A percentile compares a stretch with the other conserved stretches of the same genome.
Conservation (phyloP, 2,888 invertebrate species). For the Cotesia congregata region DNA sequence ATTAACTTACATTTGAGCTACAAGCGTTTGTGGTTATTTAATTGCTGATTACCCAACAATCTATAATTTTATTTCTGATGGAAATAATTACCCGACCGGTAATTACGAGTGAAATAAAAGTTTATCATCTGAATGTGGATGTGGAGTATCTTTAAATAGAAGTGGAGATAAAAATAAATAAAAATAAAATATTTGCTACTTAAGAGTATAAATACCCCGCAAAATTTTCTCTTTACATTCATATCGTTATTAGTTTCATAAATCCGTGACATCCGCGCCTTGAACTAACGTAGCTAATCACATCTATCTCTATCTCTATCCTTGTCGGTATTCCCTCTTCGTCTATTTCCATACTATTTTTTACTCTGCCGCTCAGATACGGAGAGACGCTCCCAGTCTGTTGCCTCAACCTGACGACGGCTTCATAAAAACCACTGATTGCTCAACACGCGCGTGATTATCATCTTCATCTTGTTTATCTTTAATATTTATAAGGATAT, state of each 20-base stretch:
- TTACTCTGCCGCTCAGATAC: background rate
- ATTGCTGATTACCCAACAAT: background rate
- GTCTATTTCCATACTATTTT: background rate
- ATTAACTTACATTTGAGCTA: background rate
- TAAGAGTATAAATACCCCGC: background rate
- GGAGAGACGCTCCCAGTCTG: slow-evolving; percentile 36
- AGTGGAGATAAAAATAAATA: background rate
- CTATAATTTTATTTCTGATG: background rate
- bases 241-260: slow-evolving; percentile 21
- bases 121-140: background rate
- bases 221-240: background rate
- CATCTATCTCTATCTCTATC: slow-evolving; percentile 19
- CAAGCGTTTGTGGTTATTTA: background rate
- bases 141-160: background rate
- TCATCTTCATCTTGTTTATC: slow-evolving; percentile 10
- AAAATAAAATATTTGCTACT: background rate
- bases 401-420: slow-evolving; percentile 32
- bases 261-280: slow-evolving; percentile 37
- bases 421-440: slow-evolving; percentile 32
- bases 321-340: background rate
- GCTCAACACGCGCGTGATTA: slow-evolving; percentile 17
- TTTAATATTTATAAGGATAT: slow-evolving; percentile 1
- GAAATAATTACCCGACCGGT: background rate
- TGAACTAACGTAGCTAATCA: slow-evolving; percentile 34
- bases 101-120: background rate